These are phyloP conservation scores for Hydrotaea diabolus DNA, from an alignment of 2,888 invertebrate species.

Conservation along the genomic window DNA sequence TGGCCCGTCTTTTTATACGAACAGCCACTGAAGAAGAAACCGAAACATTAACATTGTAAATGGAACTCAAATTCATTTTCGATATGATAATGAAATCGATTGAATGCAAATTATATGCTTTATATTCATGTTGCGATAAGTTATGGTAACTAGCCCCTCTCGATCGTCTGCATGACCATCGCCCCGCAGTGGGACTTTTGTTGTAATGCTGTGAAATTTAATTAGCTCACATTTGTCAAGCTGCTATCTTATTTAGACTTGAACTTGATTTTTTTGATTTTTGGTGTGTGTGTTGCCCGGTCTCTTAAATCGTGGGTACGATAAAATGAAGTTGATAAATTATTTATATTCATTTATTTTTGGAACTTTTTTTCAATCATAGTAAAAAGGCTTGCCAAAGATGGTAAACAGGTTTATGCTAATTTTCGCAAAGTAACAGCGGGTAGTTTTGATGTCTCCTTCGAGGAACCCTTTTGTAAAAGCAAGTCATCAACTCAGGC, in stretches of 20 bases:
- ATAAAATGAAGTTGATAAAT: too few species aligned
- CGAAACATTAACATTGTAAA: constrained; percentile 14
- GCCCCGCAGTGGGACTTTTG: not conserved
- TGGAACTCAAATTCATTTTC: not conserved
- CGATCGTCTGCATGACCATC: not conserved
- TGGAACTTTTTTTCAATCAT: too few species aligned
- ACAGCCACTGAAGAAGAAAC: not conserved
- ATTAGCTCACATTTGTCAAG: constrained; percentile 25
- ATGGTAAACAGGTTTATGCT: too few species aligned
- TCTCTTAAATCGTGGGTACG: not conserved
- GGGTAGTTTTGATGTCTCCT: too few species aligned
- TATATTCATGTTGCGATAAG: constrained; percentile 20
- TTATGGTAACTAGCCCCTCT: not conserved
- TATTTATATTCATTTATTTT: too few species aligned
- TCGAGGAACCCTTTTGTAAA: too few species aligned
- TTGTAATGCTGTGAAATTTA: not conserved
- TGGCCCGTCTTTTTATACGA: constrained; percentile 11
- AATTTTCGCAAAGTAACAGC: too few species aligned
- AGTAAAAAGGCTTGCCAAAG: too few species aligned
- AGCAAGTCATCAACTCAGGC: too few species aligned
- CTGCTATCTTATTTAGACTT: not conserved
- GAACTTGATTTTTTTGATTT: constrained; percentile 1
- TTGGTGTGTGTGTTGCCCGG: not conserved
- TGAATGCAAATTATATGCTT: not conserved
- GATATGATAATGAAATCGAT: not conserved